Base-by-base conservation (phyloP, 2,888 invertebrate genomes). In the Nemurella pictetii region DNA sequence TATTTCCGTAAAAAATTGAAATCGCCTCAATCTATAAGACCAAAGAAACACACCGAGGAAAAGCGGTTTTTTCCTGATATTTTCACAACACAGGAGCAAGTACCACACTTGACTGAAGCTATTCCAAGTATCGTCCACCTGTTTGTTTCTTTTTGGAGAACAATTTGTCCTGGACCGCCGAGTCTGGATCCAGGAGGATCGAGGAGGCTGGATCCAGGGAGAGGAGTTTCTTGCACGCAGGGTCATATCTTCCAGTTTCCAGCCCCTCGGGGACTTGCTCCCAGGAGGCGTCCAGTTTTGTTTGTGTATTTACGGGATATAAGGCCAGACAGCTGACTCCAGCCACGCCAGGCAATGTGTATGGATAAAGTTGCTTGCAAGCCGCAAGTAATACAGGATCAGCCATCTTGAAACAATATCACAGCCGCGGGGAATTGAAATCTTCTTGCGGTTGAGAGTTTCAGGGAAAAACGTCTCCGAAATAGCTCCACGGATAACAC, bases 341-440 rank as follows among this genome's bases (percentile, higher is more conserved):
- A 81, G 80, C 35, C 26, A 35, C 25, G 80, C 80, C 26, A 35
- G 35, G 80, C 80, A 81, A 81, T 81, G 80, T 81, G 35, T 81
- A 81, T 35, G 80, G 80, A 81, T 81, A 36, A 36, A 81, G 80
- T 81, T 36, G 9, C 32, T n/a, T 36, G n/a, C 80, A 35, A 32
- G 26, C 20, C 80, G 55, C 75, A 12, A 75, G 15, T 75, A 75
- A 75, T 75, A 28, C 75, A 35, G 80, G 80, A 81, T 81, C 80
- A 36, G 80, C 80, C 80, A 81, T 81, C 80, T 81, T 81, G 80
- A 81, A 81, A 81, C 80, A 36, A 81, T 81, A 29, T 80, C 30
- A 30, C 80, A 29, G 80, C 80, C 80, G 25, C 29, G 30, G 80
- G 80, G 80, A 29, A 80, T 29, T 25, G 80, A 30, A 29, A 29